Evolutionary conservation across 2,113 vertebrate genomes (phyloP), one percentile per base, ranked within the genome.

Genomic region (Tachuris rubrigastra): DNA sequence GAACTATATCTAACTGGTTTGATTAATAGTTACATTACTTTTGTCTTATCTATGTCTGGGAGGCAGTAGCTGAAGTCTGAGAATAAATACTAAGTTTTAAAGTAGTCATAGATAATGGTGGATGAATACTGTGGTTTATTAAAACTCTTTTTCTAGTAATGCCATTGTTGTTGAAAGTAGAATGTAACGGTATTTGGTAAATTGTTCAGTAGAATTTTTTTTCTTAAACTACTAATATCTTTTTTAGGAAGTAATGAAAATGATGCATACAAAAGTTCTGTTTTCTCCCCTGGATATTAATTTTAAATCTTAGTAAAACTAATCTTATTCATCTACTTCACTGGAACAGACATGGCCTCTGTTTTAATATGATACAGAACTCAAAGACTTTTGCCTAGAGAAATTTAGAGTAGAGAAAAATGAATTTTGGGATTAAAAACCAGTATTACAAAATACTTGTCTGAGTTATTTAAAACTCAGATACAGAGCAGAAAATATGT

Each of bases 31-130:
- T 97, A n/a, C 33, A 3, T 19, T 55, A 24, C 13, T 74, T 56
- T 95, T 91, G 42, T 52, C 50, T 76, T 96, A 58, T 73, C 50
- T 94, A 10, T 97, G 67, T 59, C 59, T 95, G 10, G 72, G 66
- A 76, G 28, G 49, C 58, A 78, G 80, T 33, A 81, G 33, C n/a
- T 73, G 7, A 81, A 39, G 72, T 95, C 68, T 96, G 83, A 85
- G 89, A 94, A 79, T 39, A 66, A 91, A 95, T 87, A 35, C 56
- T 73, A 42, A 72, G 79, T 60, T 93, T 83, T 83, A 68, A 90
- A 96, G 80, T 84, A 81, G 84, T 87, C 89, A 66, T 22, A 23
- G 46, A 89, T 82, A 91, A 79, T 86, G 68, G 18, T 46, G n/a
- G 37, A 71, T 79, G 42, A 92, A 59, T 89, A 33, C 49, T 93